phyloP scores from a whole-genome alignment of 2,113 vertebrate species.

The Cavia porcellus region DNA sequence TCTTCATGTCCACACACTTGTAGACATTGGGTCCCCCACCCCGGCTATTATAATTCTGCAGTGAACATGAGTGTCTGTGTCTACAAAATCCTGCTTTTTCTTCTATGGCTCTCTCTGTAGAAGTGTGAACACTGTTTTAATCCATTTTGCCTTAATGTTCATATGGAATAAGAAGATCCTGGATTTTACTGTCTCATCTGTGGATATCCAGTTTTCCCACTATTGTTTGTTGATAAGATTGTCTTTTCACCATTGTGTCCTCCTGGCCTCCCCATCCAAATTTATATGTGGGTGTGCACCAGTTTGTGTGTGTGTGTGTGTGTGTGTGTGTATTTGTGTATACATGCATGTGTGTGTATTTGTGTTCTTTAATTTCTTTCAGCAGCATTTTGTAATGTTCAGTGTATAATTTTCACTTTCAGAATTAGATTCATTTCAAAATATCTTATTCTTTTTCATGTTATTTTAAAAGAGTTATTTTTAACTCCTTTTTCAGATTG shows the following conservation, averaged over 20 bases:
- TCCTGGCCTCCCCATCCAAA: not conserved
- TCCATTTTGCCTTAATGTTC: not conserved
- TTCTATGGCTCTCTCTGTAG: not conserved
- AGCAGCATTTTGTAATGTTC: not conserved
- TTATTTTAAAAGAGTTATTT: not conserved
- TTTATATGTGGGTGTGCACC: not conserved
- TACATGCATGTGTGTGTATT: not conserved
- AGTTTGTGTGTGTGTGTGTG: not conserved
- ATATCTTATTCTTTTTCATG: not conserved
- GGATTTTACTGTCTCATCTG: not conserved
- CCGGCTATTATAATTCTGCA: not conserved
- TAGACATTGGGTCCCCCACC: not conserved
- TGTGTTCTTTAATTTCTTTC: not conserved
- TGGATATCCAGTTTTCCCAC: not conserved
- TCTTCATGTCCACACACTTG: not conserved
- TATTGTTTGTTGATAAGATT: not conserved
- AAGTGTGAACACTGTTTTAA: not conserved
- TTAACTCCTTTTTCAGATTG: not conserved
- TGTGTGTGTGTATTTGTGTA: not conserved
- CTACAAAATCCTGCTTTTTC: not conserved
- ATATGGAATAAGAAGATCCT: not conserved
- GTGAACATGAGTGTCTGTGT: not conserved
- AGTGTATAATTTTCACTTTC: not conserved
- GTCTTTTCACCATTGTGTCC: not conserved
- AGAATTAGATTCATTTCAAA: not conserved